Evolutionary conservation across 2,113 vertebrate genomes (phyloP).

Genomic region (Micromys minutus): DNA sequence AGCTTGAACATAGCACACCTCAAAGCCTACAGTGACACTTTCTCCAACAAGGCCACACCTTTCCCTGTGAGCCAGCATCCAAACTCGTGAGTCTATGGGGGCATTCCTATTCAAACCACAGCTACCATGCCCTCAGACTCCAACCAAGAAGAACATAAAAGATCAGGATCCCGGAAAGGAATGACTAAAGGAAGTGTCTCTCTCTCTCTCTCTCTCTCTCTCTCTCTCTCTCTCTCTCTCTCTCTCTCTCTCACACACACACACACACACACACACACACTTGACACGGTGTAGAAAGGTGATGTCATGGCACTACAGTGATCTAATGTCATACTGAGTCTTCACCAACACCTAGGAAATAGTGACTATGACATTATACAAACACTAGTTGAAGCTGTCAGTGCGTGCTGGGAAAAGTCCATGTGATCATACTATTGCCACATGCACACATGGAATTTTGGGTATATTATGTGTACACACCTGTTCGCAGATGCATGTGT

Average conservation of each 20-base stretch:
- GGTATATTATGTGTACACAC: background rate
- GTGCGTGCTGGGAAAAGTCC: background rate
- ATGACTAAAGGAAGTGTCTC: background rate
- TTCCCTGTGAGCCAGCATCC: background rate
- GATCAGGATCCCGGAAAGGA: background rate
- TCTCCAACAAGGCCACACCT: background rate
- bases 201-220: no score
- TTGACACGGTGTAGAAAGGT: background rate
- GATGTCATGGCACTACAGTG: background rate
- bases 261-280: background rate
- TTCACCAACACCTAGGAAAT: background rate
- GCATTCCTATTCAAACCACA: background rate
- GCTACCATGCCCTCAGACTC: background rate
- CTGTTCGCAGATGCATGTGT: background rate
- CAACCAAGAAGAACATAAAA: background rate
- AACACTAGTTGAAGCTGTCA: background rate
- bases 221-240: no score
- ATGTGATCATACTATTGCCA: background rate
- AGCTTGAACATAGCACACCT: background rate
- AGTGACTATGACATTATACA: background rate
- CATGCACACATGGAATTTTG: no score
- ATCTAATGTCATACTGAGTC: background rate
- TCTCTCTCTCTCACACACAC: no score
- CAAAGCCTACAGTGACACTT: background rate
- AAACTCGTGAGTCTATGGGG: background rate